Conservation (phyloP, 2,113 vertebrate species). For the Aptenodytes forsteri region DNA sequence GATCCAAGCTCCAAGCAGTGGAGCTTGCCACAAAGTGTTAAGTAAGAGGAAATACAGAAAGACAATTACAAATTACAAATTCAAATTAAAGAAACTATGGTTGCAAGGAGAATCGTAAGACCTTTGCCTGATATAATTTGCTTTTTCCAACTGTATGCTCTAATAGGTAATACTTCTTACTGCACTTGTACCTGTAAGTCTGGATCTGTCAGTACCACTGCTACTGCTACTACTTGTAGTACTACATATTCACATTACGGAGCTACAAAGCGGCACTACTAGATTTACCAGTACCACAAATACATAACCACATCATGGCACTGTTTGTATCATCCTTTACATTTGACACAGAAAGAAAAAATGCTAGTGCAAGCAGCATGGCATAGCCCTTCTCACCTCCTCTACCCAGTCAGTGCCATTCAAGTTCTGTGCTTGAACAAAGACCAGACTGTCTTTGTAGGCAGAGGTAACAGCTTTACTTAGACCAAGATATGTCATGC, state of each 20-base stretch:
- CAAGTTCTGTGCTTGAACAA: background rate
- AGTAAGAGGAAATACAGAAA: background rate
- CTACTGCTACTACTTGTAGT: background rate
- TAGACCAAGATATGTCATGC: background rate
- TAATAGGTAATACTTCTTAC: background rate
- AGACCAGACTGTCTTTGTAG: background rate
- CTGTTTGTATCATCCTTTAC: background rate
- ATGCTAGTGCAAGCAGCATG: background rate
- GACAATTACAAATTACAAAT: background rate
- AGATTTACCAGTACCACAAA: background rate
- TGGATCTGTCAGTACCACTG: background rate
- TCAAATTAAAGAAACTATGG: background rate
- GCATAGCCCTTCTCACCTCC: background rate
- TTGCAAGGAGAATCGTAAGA: background rate
- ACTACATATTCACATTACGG: background rate
- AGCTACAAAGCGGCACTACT: background rate
- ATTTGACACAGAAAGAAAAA: background rate
- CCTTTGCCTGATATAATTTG: background rate
- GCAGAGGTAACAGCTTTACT: background rate
- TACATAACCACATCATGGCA: background rate
- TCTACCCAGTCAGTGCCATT: background rate
- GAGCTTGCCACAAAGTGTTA: rapidly evolving
- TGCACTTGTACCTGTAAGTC: background rate
- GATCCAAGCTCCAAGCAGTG: background rate
- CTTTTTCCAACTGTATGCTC: background rate